Base-by-base conservation (phyloP, 2,888 invertebrate genomes). In the Apodemia hepburni region DNA sequence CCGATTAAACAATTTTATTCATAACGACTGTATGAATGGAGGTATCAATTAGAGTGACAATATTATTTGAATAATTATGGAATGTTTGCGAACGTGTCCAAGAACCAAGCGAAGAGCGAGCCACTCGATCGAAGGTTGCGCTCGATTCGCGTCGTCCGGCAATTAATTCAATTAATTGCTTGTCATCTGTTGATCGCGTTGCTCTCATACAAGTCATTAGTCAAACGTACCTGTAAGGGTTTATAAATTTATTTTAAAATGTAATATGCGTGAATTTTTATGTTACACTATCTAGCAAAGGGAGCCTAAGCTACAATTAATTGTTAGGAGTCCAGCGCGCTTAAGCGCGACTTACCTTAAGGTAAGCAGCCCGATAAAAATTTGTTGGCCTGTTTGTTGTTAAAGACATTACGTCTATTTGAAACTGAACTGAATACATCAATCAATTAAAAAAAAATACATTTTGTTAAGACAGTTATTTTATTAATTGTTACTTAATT, bases 81-180 rank as follows among this genome's bases (percentile, higher is more conserved):
- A 54, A 57, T 29, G n/a, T 54, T 54, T 22, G 27, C 61, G 58
- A 63, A 66, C 60, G 65, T 61, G 62, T 27, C 62, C 63, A 68
- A 64, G 64, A 61, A 62, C 63, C 62, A 45, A 60, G 51, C 59
- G 47, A 45, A 60, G 58, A 58, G 64, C 62, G 64, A 61, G 60
- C 45, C 62, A 64, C 66, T 67, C 66, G 65, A 66, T 61, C 64
- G 58, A 22, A 54, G 66, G 59, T 59, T 58, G 62, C 58, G 69
- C 68, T 73, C 70, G 70, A 61, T 42, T 59, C 59, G 45, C 27
- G 70, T 65, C 66, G 64, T 63, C 60, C 67, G 68, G 77, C 81
- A 77, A 85, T 87, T 85, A 86, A 86, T 87, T 80, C 70, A 77
- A 83, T 82, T 86, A 87, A 87, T 87, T 82, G 82, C 81, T 78